phyloP scores from a whole-genome alignment of 2,797 vertebrate genomes.

The Cichlasoma orientale region DNA sequence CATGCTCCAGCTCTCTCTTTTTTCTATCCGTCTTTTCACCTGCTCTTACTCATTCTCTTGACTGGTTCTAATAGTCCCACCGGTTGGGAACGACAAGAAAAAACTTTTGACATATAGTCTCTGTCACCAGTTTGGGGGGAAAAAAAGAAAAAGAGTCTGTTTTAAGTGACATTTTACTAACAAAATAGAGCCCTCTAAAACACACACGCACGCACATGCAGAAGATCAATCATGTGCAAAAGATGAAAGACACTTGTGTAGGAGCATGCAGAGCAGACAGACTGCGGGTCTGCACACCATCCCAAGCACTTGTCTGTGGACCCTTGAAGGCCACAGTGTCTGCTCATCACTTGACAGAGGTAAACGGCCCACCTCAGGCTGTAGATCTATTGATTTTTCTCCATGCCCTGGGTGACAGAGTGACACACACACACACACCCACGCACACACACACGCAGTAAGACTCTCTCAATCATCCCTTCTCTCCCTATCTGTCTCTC shows the following conservation, averaged over 20 bases:
- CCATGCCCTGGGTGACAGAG: conserved; percentile 57
- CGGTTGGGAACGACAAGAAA: conserved; percentile 3
- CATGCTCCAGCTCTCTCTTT: conserved; percentile 36
- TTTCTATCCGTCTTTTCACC: conserved; percentile 38
- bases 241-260: conserved; percentile 21
- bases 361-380: conserved; percentile 65
- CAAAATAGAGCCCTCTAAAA: conserved; percentile 5
- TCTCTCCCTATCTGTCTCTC: conserved; percentile 33
- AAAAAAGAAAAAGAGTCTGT: not conserved
- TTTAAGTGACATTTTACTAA: conserved; percentile 6
- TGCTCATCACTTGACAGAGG: conserved; percentile 64
- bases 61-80: conserved; percentile 9
- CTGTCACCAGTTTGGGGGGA: not conserved
- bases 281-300: conserved; percentile 24
- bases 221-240: conserved; percentile 10
- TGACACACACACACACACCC: conserved; percentile 33
- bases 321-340: conserved; percentile 60
- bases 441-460: not conserved
- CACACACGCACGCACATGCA: not conserved
- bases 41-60: conserved; percentile 24
- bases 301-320: conserved; percentile 26
- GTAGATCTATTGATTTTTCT: conserved; percentile 71
- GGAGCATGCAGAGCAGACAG: conserved; percentile 11
- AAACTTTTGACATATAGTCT: conserved; percentile 62
- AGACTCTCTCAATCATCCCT: conserved; percentile 41